Evolutionary conservation across 2,888 invertebrate species (phyloP).

Genomic region (Aelia acuminata): DNA sequence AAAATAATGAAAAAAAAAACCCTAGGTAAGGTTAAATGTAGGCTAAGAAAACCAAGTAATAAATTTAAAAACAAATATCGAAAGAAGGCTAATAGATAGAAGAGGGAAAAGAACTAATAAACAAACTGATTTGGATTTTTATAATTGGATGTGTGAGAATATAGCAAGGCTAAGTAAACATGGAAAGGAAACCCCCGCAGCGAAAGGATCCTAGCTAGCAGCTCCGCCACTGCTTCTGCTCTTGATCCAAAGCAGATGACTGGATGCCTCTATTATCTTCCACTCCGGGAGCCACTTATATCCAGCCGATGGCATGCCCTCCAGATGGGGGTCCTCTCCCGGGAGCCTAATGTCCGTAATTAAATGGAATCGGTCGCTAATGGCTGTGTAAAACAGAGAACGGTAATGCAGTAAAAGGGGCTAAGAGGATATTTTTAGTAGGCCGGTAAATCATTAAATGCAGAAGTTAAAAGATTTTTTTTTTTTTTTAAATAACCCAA

Average conservation of each 20-base stretch:
- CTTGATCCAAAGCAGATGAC: slow-evolving; percentile 5
- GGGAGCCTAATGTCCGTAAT: not conserved
- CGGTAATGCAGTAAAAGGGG: not conserved
- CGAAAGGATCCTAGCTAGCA: too few species aligned
- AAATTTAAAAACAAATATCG: too few species aligned
- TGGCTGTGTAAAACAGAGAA: not conserved
- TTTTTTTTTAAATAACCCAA: too few species aligned
- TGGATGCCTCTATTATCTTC: not conserved
- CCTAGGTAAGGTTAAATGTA: too few species aligned
- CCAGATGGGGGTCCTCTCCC: not conserved
- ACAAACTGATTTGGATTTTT: not conserved
- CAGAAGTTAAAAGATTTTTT: too few species aligned
- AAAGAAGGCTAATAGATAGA: not conserved
- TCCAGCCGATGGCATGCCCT: not conserved
- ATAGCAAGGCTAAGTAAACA: not conserved
- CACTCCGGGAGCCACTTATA: not conserved
- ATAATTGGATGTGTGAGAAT: not conserved
- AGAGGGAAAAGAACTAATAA: not conserved
- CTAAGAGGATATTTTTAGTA: not conserved
- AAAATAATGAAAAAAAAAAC: too few species aligned
- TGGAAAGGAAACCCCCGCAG: not conserved
- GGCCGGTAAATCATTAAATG: too few species aligned
- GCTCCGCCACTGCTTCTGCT: too few species aligned
- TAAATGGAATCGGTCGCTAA: not conserved
- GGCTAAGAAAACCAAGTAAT: too few species aligned